Conservation (phyloP, 2,797 vertebrate genomes). For the Garrulus glandarius region DNA sequence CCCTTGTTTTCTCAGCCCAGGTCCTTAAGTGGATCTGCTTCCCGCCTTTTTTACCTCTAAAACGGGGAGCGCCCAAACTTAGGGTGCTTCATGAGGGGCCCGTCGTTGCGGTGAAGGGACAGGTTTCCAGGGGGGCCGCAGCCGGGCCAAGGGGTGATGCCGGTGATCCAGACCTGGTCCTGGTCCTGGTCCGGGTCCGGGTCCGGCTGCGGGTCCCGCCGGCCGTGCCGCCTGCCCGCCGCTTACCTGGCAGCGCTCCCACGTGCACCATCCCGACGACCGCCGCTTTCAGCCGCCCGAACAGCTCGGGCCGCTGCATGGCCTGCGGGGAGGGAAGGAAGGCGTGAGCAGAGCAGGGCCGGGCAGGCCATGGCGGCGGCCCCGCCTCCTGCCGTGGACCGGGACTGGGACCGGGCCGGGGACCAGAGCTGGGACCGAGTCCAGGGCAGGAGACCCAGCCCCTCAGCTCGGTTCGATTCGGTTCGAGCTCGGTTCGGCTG, state of each 20-base stretch:
- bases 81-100: fast-evolving
- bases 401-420: no score
- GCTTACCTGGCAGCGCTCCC: slow-evolving; percentile 84
- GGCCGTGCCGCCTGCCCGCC: background rate
- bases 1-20: fast-evolving
- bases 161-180: no score
- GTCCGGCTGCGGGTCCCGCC: no score
- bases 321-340: background rate
- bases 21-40: fast-evolving
- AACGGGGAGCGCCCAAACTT: no score
- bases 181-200: background rate
- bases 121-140: background rate
- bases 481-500: no score
- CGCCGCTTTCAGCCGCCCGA: slow-evolving; percentile 77
- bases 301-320: slow-evolving; percentile 79
- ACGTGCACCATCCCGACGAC: slow-evolving; percentile 87
- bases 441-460: background rate
- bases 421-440: background rate
- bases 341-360: background rate
- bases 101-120: no score
- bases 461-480: fast-evolving
- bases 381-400: background rate
- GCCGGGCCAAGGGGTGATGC: no score
- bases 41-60: background rate
- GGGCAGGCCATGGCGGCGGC: background rate